Evolutionary conservation across 92 coral and sea anemone species (phyloP), one percentile per base, ranked within the genome.

Genomic region (Porites cylindrica): DNA sequence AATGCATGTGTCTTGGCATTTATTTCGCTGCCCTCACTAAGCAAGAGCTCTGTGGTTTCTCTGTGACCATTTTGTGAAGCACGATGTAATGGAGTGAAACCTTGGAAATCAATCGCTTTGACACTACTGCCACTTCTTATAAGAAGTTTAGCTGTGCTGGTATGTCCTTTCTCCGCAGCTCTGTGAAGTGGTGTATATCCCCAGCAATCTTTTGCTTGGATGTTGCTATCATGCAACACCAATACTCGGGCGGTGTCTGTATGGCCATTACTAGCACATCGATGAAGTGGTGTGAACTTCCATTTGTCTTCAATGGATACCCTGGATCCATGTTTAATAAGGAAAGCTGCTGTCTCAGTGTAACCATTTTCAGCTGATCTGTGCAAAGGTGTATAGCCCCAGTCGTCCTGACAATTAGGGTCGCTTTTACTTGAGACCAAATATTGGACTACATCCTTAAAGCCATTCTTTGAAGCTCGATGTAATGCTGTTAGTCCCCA

Each of bases 121-220:
- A 94, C 82, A 56, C 82, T 71, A 68, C 94, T 77, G 14, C 98
- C 98, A 6, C 88, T 51, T 52, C 88, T 77, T 14, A 92, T 82
- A n/a, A 94, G 88, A 54, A 92, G 61, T 59, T 85, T 69, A 11
- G 89, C 84, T 7, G 94, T 81, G 7, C 83, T 77, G 10, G 80
- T 70, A 78, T 92, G 94, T 1, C 98, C 98, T 18, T 92, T 92
- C 54, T 94, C 98, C 6, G 98, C 85, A n/a, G 98, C 98, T 14
- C 98, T 84, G 68, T 94, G 98, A 10, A 94, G 91, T 14, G 98
- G 89, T 0, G 95, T 92, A 81, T 92, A 94, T 20, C 98, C 98
- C 87, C 86, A 85, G 17, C 38, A 69, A 62, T 94, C 98, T 19
- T 68, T 50, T 0, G 84, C 91, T 17, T 66, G 84, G 6, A 88